Base-by-base conservation (phyloP, 1,140 invertebrate species). In the Drosophila leontia region DNA sequence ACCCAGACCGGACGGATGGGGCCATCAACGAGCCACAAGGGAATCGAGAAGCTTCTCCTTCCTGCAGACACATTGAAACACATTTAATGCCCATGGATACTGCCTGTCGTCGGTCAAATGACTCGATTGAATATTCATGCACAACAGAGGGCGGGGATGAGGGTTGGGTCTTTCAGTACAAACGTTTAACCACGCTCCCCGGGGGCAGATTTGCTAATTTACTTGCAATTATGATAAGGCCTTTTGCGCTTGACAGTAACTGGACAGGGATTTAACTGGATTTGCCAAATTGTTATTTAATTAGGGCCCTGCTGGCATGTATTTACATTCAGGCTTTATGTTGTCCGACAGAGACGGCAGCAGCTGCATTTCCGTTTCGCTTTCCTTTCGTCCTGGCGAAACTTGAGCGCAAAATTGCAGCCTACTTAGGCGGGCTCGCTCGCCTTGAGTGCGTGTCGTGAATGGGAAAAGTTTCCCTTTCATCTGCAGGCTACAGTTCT, bases 51-150 rank as follows among this genome's bases (percentile, higher is more conserved):
- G 74, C 34, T 39, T 26, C 61, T 39, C 19, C 34, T 15, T 39
- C 19, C 53, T 26, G 8, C 19, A n/a, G 19, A 34, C 15, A 29
- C 26, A 51, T 58, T 47, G 65, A 70, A 70, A 68, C 53, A 50
- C 37, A 44, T 82, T 62, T 58, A 74, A 71, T 58, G 63, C 48
- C 61, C 41, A 59, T 62, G 47, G 79, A 71, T 84, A 48, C 35
- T 26, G 64, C 7, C 48, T 63, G 78, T 82, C 74, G 67, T 64
- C 63, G 59, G 32, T 29, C 61, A 65, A 62, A 60, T 67, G 48
- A 71, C 50, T 51, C 44, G 64, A 82, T 86, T 85, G 67, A 86
- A 85, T 85, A 86, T 85, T 78, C 58, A 85, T 68, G 74, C 47
- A 48, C 51, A 9, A 9, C 37, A 41, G 45, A 23, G 51, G 32